A percentile compares a stretch with the other conserved stretches of the same genome.
These are phyloP conservation scores for Eulithis testata DNA, from an alignment of 2,888 invertebrate species.

Conservation along the genomic window DNA sequence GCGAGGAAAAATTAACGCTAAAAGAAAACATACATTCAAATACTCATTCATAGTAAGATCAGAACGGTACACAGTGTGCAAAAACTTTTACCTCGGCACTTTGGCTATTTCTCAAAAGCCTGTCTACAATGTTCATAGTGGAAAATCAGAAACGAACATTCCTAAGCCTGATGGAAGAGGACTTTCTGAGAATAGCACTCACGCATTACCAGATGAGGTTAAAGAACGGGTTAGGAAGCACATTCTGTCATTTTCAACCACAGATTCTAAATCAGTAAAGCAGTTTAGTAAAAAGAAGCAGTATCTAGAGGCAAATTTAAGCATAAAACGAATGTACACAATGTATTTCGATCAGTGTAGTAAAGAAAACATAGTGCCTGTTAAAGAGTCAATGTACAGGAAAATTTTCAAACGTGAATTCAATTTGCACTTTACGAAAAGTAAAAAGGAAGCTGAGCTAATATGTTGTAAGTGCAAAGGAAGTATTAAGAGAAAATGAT, in stretches of 20 bases:
- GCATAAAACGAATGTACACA: conserved; percentile 71
- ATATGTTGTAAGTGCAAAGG: conserved; percentile 72
- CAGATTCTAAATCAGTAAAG: conserved; percentile 66
- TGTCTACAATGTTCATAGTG: conserved; percentile 75
- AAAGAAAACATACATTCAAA: conserved; percentile 71
- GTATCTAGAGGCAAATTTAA: conserved; percentile 63
- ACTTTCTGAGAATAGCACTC: conserved; percentile 65
- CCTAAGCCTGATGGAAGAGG: conserved; percentile 78
- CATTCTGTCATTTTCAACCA: conserved; percentile 65
- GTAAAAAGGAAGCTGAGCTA: conserved; percentile 57
- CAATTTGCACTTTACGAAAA: conserved; percentile 70
- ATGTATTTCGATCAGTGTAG: conserved; percentile 67
- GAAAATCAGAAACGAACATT: conserved; percentile 74
- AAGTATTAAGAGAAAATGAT: conserved; percentile 66
- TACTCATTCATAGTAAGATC: conserved; percentile 73
- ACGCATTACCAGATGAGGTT: conserved; percentile 63
- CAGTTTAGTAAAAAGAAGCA: conserved; percentile 72
- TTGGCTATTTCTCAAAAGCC: conserved; percentile 78
- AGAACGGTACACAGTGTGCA: conserved; percentile 69
- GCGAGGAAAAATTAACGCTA: conserved; percentile 53
- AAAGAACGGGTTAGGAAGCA: conserved; percentile 73
- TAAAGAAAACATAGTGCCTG: conserved; percentile 57
- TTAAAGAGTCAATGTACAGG: conserved; percentile 79
- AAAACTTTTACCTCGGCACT: conserved; percentile 77
- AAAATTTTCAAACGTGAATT: conserved; percentile 76